Evolutionary conservation across 2,888 invertebrate species (phyloP).

Genomic region (Zootermopsis nevadensis): DNA sequence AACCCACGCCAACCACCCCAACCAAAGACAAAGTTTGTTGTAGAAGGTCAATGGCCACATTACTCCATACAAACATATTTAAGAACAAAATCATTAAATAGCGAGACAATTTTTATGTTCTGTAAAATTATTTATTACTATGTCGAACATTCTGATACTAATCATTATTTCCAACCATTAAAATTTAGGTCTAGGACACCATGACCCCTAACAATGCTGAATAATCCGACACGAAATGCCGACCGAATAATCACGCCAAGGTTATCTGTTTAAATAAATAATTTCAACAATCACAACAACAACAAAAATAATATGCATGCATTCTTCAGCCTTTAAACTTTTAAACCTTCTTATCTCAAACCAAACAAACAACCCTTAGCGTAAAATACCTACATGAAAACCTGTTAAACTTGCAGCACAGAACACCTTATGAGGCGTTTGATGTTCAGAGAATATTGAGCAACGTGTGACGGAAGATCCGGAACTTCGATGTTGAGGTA

Average conservation of each 20-base stretch:
- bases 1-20: background rate
- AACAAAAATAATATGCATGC: background rate
- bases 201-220: conserved; percentile 21
- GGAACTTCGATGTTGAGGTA: background rate
- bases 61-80: background rate
- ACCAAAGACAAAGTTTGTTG: background rate
- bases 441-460: conserved; percentile 56
- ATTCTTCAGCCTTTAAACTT: background rate
- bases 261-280: background rate
- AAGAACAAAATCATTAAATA: background rate
- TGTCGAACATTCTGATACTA: background rate
- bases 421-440: conserved; percentile 54
- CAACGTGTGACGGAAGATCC: conserved; percentile 53
- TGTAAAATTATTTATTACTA: background rate
- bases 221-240: conserved; percentile 16
- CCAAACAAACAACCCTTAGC: background rate
- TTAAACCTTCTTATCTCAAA: background rate
- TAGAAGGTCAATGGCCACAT: conserved; percentile 50
- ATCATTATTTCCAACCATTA: background rate
- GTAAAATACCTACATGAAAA: conserved; percentile 55
- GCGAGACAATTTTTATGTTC: background rate
- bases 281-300: background rate
- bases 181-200: conserved; percentile 11
- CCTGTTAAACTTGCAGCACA: conserved; percentile 54
- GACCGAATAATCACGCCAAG: conserved; percentile 17